These are phyloP conservation scores for Hyles lineata DNA, from an alignment of 2,888 invertebrate species.

Conservation along the genomic window DNA sequence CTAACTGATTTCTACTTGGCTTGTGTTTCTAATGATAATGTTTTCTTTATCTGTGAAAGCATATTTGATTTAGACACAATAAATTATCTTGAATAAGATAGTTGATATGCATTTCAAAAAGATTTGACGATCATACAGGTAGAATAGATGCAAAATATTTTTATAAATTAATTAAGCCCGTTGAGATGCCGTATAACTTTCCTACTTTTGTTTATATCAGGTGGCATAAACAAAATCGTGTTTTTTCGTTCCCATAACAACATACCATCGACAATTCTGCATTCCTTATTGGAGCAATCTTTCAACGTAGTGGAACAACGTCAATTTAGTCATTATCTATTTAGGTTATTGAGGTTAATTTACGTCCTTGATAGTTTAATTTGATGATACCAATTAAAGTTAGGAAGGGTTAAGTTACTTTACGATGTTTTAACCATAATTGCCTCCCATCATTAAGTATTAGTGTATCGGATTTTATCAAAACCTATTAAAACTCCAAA, in stretches of 20 bases:
- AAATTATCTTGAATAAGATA: neutral
- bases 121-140: too few relatives aligned
- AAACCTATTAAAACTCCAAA: neutral
- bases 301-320: slow-evolving; percentile 41
- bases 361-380: slow-evolving; percentile 39
- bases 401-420: slow-evolving; percentile 13
- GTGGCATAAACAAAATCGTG: neutral
- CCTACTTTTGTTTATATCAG: neutral
- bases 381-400: slow-evolving; percentile 35
- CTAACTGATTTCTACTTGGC: neutral
- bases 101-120: neutral
- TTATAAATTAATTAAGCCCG: too few relatives aligned
- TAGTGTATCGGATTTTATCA: neutral
- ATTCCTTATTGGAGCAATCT: slow-evolving; percentile 34
- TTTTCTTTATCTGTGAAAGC: neutral
- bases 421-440: neutral
- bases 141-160: too few relatives aligned
- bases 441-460: neutral
- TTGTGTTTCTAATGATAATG: slow-evolving; percentile 25
- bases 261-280: slow-evolving; percentile 19
- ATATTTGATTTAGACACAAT: neutral
- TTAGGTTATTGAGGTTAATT: slow-evolving; percentile 50
- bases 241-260: neutral
- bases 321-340: slow-evolving; percentile 57
- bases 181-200: too few relatives aligned